Evolutionary conservation across 1,140 invertebrate genomes (phyloP), one percentile per base, ranked within the genome.

Genomic region (Belonocnema kinseyi): DNA sequence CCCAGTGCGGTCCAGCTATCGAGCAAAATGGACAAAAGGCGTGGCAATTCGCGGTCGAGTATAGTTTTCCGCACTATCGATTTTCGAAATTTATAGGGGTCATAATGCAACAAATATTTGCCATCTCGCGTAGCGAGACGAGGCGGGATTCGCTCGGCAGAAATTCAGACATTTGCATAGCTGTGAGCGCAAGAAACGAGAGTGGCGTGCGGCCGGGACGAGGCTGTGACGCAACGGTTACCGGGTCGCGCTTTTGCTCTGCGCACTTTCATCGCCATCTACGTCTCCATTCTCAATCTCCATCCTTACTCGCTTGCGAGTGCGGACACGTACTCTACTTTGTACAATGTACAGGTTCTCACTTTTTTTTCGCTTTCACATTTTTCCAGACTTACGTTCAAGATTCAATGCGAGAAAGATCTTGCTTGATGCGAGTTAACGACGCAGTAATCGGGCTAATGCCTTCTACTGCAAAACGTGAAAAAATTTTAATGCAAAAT

Each of bases 31-130:
- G 50, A 76, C 58, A 76, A 76, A 72, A 71, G 52, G 52, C 33
- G 75, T 72, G 66, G 66, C 19, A 54, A 76, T 19, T 40, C 71
- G 33, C 50, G 56, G 14, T 56, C 50, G 53, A 46, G 51, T 75
- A 33, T 19, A 66, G 46, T 70, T 58, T 70, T 73, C 70, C 33
- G 72, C 72, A 56, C 54, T 77, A 77, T 77, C 74, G 77, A 74
- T 77, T 77, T 77, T 77, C 50, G 52, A 74, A 77, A 70, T 77
- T 77, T 77, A 77, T 77, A 46, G 50, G 61, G 26, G 54, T 50
- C 26, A 72, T 75, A 75, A 75, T 74, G 46, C 51, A 75, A 78
- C 51, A 78, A 75, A 78, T 78, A 78, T 78, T 78, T 78, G 52
- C 61, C 72, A 75, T 71, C 66, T 75, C 66, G 19, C 40, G 46